Base-by-base conservation (phyloP, 2,113 vertebrate genomes). In the Naja naja region DNA sequence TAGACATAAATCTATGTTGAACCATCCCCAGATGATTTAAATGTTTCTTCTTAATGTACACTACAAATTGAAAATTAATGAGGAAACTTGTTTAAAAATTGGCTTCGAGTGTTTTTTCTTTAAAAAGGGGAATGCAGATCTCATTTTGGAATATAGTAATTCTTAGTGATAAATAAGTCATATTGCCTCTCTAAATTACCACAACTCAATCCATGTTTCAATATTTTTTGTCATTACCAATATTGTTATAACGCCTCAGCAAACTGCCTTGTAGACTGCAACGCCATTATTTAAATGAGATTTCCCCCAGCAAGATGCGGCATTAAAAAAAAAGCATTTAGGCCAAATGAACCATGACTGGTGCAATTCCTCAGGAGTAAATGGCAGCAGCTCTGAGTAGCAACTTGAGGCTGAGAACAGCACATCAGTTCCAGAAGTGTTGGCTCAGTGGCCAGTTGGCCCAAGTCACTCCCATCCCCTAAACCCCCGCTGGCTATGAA, bases 11-110 rank as follows among this genome's bases (percentile, higher is more conserved):
- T 95, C 90, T 91, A 55, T 91, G 60, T 96, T 90, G 90, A 93
- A 93, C 55, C 55, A n/a, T 95, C 92, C 93, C 91, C 54, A 94
- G 85, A 93, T 89, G 91, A 60, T 93, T 95, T 95, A 94, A 96
- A 96, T 60, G 89, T 81, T 95, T 64, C 88, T 93, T 94, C 87
- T 95, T 47, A 95, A 94, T 74, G 69, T 39, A 94, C 58, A 95
- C 91, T 95, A 94, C 88, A 96, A 97, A 96, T 87, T 92, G 94
- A 97, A 98, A 97, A 97, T 94, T 96, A 97, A 97, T 89, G 91
- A 96, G 93, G 18, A 97, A 97, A 94, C 81, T 90, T 97, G 92
- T 91, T 96, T 95, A 94, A 96, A 97, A 96, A 95, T 91, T 96
- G 91, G 89, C 47, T 97, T 53, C 49, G 85, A 52, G 89, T 94